Evolutionary conservation across 2,888 invertebrate species (phyloP).

Genomic region (Tenthredo livida): DNA sequence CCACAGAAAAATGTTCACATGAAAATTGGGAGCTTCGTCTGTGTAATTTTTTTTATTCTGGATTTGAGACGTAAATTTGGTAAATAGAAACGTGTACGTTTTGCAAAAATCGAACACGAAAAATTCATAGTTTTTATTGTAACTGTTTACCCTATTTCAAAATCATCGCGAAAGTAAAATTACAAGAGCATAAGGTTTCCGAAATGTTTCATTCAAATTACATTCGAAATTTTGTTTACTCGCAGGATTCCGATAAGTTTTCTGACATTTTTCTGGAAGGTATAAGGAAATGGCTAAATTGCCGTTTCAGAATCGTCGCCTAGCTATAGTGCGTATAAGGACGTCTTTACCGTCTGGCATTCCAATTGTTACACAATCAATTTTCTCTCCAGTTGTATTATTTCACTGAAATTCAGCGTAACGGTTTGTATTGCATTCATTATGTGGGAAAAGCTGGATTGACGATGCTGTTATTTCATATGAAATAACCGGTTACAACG

Average conservation of each 20-base stretch:
- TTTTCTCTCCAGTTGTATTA: slow-evolving; percentile 38
- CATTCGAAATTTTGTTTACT: neutral
- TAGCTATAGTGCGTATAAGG: neutral
- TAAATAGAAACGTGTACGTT: neutral
- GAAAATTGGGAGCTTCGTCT: neutral
- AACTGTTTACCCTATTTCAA: neutral
- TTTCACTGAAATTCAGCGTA: neutral
- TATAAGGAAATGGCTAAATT: slow-evolving; percentile 1
- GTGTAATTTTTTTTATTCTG: neutral
- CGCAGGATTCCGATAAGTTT: neutral
- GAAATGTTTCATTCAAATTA: neutral
- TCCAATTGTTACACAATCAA: slow-evolving; percentile 24
- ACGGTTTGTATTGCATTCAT: neutral
- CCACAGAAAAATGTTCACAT: neutral
- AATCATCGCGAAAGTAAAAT: neutral
- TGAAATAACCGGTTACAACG: slow-evolving; percentile 17
- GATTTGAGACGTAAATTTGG: neutral
- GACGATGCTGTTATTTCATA: slow-evolving; percentile 10
- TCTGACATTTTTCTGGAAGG: neutral
- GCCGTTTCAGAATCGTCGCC: neutral
- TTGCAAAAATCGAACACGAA: neutral
- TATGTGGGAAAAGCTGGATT: slow-evolving; percentile 18
- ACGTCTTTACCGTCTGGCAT: slow-evolving; percentile 14
- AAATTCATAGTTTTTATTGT: neutral
- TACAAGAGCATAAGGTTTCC: neutral